Percentiles rank a stretch among this genome's conserved stretches.
These are phyloP conservation scores for Nyctalus aviator DNA, from an alignment of 2,797 vertebrate genomes.

Conservation along the genomic window DNA sequence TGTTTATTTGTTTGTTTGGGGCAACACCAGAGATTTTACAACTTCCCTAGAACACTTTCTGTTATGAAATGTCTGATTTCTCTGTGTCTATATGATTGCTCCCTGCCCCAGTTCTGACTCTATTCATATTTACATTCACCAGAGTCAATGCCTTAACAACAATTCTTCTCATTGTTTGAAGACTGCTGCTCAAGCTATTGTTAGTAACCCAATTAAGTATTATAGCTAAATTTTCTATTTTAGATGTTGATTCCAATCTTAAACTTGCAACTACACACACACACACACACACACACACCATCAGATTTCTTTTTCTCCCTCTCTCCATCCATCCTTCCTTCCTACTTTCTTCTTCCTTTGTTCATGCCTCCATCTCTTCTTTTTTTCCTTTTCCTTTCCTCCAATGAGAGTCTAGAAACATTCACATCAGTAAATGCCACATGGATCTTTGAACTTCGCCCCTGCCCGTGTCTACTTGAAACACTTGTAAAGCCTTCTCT, in stretches of 20 bases:
- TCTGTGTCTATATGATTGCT: neutral
- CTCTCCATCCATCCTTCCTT: too few species aligned
- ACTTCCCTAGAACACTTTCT: neutral
- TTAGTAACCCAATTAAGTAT: neutral
- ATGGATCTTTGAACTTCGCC: neutral
- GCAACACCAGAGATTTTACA: neutral
- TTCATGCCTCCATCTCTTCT: neutral
- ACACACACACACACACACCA: neutral
- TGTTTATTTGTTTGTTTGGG: neutral
- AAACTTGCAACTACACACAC: neutral
- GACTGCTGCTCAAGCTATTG: neutral
- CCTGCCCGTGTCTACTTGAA: neutral
- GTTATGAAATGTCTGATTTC: neutral
- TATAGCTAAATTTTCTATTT: neutral
- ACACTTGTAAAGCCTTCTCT: neutral
- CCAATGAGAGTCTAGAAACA: neutral
- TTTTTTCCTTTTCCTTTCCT: neutral
- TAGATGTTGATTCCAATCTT: neutral
- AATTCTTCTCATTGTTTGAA: constrained; percentile 31
- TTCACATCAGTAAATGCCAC: neutral
- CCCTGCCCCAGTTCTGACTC: neutral
- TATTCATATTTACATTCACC: constrained; percentile 14
- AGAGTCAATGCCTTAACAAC: constrained; percentile 1
- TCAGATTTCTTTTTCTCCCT: neutral
- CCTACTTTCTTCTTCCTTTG: neutral